Conservation (phyloP, 2,797 vertebrate species). For the Rallus crepitans region DNA sequence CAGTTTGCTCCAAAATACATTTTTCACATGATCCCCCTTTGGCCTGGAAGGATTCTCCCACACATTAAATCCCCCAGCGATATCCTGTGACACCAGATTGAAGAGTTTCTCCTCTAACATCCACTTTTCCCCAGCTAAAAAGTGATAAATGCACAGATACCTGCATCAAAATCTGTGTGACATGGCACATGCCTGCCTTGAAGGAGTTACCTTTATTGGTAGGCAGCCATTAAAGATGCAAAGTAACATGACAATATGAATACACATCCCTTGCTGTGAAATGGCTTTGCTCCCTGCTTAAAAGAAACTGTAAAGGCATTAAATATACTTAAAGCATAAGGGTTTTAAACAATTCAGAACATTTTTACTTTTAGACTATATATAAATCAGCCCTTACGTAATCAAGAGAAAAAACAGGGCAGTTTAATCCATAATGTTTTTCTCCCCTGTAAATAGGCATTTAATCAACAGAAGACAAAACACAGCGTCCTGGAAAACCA, state of each 20-base stretch:
- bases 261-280: not conserved
- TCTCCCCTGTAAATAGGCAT: not conserved
- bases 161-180: not conserved
- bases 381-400: not conserved
- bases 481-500: not conserved
- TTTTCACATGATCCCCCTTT: not conserved
- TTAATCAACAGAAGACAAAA: constrained; percentile 44
- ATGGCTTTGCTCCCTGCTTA: not conserved
- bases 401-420: not conserved
- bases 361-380: not conserved
- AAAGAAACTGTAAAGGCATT: not conserved
- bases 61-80: not conserved
- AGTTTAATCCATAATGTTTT: not conserved
- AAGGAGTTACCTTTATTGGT: not conserved
- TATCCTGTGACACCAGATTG: not conserved
- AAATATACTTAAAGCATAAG: not conserved
- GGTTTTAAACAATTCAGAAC: not conserved
- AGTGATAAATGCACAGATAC: not conserved
- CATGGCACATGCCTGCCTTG: not conserved
- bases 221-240: not conserved
- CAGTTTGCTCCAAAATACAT: not conserved
- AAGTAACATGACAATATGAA: not conserved
- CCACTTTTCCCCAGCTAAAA: not conserved
- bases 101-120: not conserved
- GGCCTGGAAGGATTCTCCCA: not conserved